Evolutionary conservation across 2,113 vertebrate species (phyloP).

Genomic region (Hippolais icterina): DNA sequence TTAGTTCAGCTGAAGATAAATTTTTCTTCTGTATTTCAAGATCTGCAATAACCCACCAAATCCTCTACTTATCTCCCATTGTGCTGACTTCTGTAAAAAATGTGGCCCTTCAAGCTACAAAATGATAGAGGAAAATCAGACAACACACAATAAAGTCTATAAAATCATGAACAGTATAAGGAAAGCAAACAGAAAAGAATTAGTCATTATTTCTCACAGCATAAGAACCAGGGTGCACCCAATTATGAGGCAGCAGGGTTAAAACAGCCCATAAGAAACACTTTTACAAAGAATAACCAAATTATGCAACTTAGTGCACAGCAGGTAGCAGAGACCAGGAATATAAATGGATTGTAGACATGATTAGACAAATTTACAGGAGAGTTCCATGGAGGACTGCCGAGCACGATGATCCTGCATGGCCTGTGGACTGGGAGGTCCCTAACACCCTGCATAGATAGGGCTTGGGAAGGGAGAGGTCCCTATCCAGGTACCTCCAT

Average conservation of each 20-base stretch:
- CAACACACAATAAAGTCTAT: slow-evolving; percentile 29
- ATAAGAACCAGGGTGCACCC: not conserved
- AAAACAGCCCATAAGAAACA: slow-evolving; percentile 31
- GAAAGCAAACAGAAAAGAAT: slow-evolving; percentile 47
- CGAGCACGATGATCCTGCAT: fast-evolving
- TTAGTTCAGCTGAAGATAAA: not conserved
- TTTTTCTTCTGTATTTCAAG: slow-evolving; percentile 14
- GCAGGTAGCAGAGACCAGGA: not conserved
- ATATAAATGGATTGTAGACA: slow-evolving; percentile 20
- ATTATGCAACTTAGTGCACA: slow-evolving; percentile 47
- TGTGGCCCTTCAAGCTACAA: slow-evolving; percentile 22
- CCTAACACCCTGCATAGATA: fast-evolving
- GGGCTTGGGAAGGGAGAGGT: not conserved
- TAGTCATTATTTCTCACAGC: slow-evolving; percentile 22
- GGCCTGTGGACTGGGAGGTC: not conserved
- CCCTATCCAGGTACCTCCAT: fast-evolving
- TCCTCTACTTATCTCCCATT: slow-evolving; percentile 11
- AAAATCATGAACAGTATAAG: slow-evolving; percentile 24
- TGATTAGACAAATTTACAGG: not conserved
- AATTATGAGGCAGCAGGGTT: slow-evolving; percentile 23
- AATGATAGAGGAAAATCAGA: slow-evolving; percentile 44
- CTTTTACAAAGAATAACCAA: slow-evolving; percentile 24
- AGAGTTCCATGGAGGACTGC: not conserved
- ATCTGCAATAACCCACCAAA: slow-evolving; percentile 31
- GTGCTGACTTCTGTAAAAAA: slow-evolving; percentile 18